Evolutionary conservation across 92 coral and sea anemone species (phyloP), one percentile per base, ranked within the genome.

Genomic region (Plumapathes pennacea): DNA sequence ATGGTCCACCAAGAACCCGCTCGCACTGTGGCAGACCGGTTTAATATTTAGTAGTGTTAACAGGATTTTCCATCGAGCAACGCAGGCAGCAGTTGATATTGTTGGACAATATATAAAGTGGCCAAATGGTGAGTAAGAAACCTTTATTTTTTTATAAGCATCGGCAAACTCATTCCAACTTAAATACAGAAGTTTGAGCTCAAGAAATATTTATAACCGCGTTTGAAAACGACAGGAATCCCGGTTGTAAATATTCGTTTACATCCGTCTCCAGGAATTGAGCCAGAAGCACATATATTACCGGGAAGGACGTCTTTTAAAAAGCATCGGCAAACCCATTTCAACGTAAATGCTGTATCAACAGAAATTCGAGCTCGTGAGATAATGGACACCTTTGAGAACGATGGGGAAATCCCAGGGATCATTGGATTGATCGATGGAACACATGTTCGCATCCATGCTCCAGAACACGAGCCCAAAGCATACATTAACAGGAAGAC

Each of bases 51-150:
- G 8, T 30, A 80, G 86, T 50, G 64, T 50, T 13, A 57, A 78
- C 80, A 62, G 79, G 55, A 51, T 72, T 44, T 60, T 68, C 32
- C 34, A 60, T 55, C 57, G 81, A 25, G 76, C 66, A 40, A 60
- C 75, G 31, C 41, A 59, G 59, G 86, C 69, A 46, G 64, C 65
- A 17, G 37, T 72, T 24, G 62, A 36, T 48, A 25, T 80, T 19
- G 45, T 50, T 56, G 23, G 46, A 38, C 63, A 59, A 32, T 80
- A 54, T 56, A 76, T 76, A 33, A 76, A 49, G 65, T 75, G 82
- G 82, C 82, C 74, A 36, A 78, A 53, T 30, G 77, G 85, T 69
- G 72, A 70, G 79, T 71, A 32, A 25, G n/a, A n/a, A n/a, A n/a
- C n/a, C n/a, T n/a, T n/a, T n/a, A n/a, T n/a, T n/a, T n/a, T n/a